Evolutionary conservation across 2,797 vertebrate genomes (phyloP).

Genomic region (Argentina silus): DNA sequence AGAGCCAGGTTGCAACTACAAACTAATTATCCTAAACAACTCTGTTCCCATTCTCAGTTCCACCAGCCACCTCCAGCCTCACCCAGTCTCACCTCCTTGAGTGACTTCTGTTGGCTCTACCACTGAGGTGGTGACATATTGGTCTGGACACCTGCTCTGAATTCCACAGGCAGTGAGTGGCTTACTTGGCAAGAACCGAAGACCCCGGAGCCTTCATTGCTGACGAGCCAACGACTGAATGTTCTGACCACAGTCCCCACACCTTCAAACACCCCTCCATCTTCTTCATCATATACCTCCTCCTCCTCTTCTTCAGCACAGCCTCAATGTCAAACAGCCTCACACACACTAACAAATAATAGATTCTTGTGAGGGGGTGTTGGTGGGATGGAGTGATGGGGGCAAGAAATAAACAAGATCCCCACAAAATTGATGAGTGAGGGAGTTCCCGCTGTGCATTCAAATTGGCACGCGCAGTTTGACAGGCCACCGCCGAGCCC

Average conservation of each 20-base stretch:
- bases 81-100: constrained; percentile 25
- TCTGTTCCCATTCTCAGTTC: not conserved
- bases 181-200: constrained; percentile 31
- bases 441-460: constrained; percentile 68
- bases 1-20: not conserved
- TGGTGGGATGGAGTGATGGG: constrained; percentile 16
- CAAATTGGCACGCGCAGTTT: constrained; percentile 71
- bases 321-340: constrained; percentile 52
- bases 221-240: constrained; percentile 30
- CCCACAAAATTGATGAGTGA: constrained; percentile 66
- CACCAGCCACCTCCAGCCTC: constrained; percentile 16
- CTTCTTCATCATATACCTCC: constrained; percentile 31
- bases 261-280: constrained; percentile 9
- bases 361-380: constrained; percentile 29
- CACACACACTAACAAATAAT: constrained; percentile 46
- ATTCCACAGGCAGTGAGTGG: constrained; percentile 51
- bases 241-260: constrained; percentile 29
- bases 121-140: constrained; percentile 45
- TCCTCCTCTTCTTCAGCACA: constrained; percentile 18
- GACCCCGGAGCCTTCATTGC: constrained; percentile 33
- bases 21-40: not conserved
- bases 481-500: constrained; percentile 68
- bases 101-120: constrained; percentile 25
- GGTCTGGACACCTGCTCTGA: constrained; percentile 55
- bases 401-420: constrained; percentile 63